Percentiles rank a stretch among this genome's conserved stretches.
These are phyloP conservation scores for Chaetodon trifasciatus DNA, from an alignment of 2,797 vertebrate genomes.

Conservation along the genomic window DNA sequence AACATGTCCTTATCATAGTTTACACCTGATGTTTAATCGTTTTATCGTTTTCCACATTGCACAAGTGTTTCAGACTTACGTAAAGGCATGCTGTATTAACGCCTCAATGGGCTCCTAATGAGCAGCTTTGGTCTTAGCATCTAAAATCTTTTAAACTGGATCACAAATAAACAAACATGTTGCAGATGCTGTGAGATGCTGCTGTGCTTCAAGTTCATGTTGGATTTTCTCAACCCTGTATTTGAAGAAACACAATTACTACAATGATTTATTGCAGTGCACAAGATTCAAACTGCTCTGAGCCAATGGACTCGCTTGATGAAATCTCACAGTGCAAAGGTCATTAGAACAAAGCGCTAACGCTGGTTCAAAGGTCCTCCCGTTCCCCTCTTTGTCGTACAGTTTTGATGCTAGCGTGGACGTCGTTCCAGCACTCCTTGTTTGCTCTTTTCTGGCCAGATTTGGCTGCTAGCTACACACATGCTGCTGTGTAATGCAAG, in stretches of 20 bases:
- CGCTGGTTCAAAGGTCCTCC: slow-evolving; percentile 48
- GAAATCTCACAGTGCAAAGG: slow-evolving; percentile 26
- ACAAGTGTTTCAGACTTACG: background rate
- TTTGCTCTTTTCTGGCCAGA: background rate
- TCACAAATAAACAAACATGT: background rate
- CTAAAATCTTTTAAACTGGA: background rate
- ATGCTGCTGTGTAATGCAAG: background rate
- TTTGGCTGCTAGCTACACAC: background rate
- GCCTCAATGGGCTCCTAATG: background rate
- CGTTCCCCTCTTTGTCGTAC: background rate
- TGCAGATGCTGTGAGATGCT: background rate
- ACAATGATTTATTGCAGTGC: background rate
- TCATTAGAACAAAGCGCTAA: slow-evolving; percentile 16
- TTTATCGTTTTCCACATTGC: background rate
- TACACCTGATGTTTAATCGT: background rate
- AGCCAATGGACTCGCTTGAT: background rate
- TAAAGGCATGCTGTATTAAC: background rate
- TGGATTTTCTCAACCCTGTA: background rate
- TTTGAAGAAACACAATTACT: background rate
- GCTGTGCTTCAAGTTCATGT: no score
- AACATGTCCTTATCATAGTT: slow-evolving; percentile 23
- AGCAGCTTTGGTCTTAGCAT: background rate
- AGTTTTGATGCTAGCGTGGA: background rate
- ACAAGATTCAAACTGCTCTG: slow-evolving; percentile 22
- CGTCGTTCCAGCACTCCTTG: background rate